These are phyloP conservation scores for Rhopalosiphum nymphaeae DNA, from an alignment of 2,888 invertebrate species.

Conservation along the genomic window DNA sequence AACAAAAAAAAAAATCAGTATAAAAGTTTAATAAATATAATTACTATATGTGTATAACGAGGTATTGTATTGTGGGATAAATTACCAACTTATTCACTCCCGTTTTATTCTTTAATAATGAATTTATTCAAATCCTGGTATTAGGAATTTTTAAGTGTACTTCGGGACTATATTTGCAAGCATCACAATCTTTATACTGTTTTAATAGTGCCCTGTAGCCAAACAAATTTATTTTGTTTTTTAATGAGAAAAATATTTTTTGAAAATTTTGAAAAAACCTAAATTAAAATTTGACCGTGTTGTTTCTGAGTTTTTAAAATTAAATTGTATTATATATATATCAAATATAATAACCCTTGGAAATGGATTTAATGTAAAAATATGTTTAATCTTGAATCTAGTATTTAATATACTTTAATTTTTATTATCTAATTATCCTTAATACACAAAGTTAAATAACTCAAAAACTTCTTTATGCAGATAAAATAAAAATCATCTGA, in stretches of 20 bases:
- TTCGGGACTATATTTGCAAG: not conserved
- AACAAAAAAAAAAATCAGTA: slow-evolving; percentile 6
- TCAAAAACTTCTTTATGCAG: no score
- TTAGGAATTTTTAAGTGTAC: not conserved
- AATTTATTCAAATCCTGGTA: not conserved
- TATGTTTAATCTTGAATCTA: no score
- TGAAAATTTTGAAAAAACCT: not conserved
- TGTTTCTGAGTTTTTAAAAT: not conserved
- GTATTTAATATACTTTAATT: no score
- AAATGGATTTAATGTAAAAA: no score
- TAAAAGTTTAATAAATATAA: no score
- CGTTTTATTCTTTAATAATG: not conserved
- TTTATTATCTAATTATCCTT: no score
- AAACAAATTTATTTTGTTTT: not conserved
- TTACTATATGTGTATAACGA: not conserved
- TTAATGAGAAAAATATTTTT: not conserved
- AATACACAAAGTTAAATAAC: no score
- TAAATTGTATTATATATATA: not conserved
- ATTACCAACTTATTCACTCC: not conserved
- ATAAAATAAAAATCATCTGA: no score
- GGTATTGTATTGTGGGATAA: not conserved
- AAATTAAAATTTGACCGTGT: not conserved
- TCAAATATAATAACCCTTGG: no score
- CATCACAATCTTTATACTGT: not conserved
- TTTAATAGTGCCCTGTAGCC: not conserved